A percentile compares a stretch with the other conserved stretches of the same genome.
These are phyloP conservation scores for Eledone cirrhosa DNA, from an alignment of 2,888 invertebrate genomes.

Conservation along the genomic window DNA sequence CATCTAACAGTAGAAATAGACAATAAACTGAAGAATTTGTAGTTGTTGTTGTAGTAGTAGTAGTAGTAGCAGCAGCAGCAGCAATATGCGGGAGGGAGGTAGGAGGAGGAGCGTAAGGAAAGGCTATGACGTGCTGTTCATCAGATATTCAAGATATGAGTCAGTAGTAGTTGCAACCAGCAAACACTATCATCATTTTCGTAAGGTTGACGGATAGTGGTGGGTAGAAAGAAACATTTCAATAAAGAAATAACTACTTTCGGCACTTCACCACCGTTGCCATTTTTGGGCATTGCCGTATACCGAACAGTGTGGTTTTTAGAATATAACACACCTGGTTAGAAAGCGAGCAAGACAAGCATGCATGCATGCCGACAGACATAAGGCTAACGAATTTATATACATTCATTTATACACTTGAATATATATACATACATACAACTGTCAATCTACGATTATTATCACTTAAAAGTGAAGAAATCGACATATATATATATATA, in stretches of 20 bases:
- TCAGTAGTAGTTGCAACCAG: conserved; percentile 10
- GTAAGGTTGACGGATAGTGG: not conserved
- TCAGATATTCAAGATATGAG: conserved; percentile 25
- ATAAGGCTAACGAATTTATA: not conserved
- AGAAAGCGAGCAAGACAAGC: too few relatives aligned
- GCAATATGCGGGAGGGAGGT: too few relatives aligned
- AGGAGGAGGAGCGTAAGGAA: not conserved
- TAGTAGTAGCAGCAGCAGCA: too few relatives aligned
- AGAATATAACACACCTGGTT: not conserved
- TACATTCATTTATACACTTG: too few relatives aligned
- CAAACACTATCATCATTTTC: not conserved
- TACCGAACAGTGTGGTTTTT: conserved; percentile 30
- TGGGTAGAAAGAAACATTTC: not conserved
- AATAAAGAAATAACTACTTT: not conserved
- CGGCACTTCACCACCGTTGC: conserved; percentile 35
- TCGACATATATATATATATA: too few relatives aligned
- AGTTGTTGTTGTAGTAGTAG: too few relatives aligned
- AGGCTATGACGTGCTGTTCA: not conserved
- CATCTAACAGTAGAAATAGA: too few relatives aligned
- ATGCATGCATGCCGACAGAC: not conserved
- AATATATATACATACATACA: too few relatives aligned
- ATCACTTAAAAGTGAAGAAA: too few relatives aligned
- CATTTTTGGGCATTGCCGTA: conserved; percentile 52
- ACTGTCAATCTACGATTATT: too few relatives aligned
- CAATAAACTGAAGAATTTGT: too few relatives aligned